Percentiles rank a stretch among this genome's conserved stretches.
These are phyloP conservation scores for Cheilosia urbana DNA, from an alignment of 2,888 invertebrate species.

Conservation along the genomic window DNA sequence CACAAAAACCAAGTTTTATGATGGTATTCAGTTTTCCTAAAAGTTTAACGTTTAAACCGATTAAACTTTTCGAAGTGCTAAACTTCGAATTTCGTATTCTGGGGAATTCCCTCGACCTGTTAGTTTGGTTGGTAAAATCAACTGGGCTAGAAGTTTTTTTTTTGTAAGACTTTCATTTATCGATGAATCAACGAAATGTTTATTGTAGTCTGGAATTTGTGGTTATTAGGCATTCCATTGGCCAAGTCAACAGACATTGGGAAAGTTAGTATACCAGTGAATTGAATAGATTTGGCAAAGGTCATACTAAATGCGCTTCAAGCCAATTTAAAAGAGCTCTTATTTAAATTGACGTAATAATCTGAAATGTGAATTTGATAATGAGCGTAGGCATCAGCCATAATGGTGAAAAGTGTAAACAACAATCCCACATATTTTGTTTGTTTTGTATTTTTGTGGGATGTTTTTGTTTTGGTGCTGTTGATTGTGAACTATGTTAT, in stretches of 20 bases:
- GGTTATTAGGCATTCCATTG: constrained; percentile 22
- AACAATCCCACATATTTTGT: constrained; percentile 30
- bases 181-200: constrained; percentile 43
- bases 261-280: constrained; percentile 55
- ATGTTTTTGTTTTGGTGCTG: background rate
- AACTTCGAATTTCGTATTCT: constrained; percentile 22
- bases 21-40: background rate
- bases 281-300: constrained; percentile 9
- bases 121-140: constrained; percentile 25
- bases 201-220: constrained; percentile 46
- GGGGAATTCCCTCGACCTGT: constrained; percentile 41
- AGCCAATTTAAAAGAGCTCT: constrained; percentile 19
- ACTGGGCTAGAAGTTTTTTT: constrained; percentile 22
- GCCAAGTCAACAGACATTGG: constrained; percentile 23
- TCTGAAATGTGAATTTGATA: constrained; percentile 35
- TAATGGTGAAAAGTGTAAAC: constrained; percentile 31
- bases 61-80: constrained; percentile 20
- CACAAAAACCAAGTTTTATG: background rate
- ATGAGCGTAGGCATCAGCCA: constrained; percentile 32
- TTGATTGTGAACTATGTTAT: constrained; percentile 7
- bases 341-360: constrained; percentile 63
- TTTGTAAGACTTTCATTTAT: constrained; percentile 5
- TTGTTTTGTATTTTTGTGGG: background rate
- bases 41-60: background rate
- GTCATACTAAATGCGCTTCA: constrained; percentile 13